Evolutionary conservation across 2,113 vertebrate species (phyloP), one percentile per base, ranked within the genome.

Genomic region (Gallinago undulata): DNA sequence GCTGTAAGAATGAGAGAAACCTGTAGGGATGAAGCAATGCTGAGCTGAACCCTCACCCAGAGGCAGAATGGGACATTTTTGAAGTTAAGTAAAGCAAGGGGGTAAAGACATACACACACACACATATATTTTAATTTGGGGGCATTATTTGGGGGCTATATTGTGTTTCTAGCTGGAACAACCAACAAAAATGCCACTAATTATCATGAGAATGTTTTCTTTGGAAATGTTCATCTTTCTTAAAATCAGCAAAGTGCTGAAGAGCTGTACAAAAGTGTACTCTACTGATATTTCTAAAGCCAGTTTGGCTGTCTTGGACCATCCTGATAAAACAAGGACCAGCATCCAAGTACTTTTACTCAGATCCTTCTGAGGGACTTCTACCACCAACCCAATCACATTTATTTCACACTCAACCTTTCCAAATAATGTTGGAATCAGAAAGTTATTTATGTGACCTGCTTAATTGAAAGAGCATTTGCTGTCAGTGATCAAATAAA

Each of bases 381-480:
- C 64, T 82, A 80, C 68, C 87, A 92, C 50, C n/a, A 88, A 86
- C 62, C 24, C 70, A 91, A 89, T 96, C 81, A 85, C 91, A 94
- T 86, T 96, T 94, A 93, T 94, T 97, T 96, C 73, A 84, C 59
- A 73, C 50, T 92, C 90, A 96, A 85, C 78, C 90, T 91, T 97
- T 96, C 94, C 94, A 96, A 93, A 89, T 93, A 87, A 91, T 91
- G 45, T 64, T 97, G 94, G 88, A 95, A 97, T 57, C 81, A 88
- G 86, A 93, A 93, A 94, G 93, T 94, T 97, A 97, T 97, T 97
- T 97, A 97, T 97, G 96, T 95, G 94, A 96, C 96, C 90, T 93
- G 78, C 90, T 96, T 97, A 97, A 97, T 96, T 97, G 96, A 97
- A 97, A 97, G 95, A 97, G 90, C 76, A 95, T 97, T 97, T 93